A percentile compares a stretch with the other conserved stretches of the same genome.
Conservation (phyloP, 2,888 invertebrate species). For the Ectemnius lituratus region DNA sequence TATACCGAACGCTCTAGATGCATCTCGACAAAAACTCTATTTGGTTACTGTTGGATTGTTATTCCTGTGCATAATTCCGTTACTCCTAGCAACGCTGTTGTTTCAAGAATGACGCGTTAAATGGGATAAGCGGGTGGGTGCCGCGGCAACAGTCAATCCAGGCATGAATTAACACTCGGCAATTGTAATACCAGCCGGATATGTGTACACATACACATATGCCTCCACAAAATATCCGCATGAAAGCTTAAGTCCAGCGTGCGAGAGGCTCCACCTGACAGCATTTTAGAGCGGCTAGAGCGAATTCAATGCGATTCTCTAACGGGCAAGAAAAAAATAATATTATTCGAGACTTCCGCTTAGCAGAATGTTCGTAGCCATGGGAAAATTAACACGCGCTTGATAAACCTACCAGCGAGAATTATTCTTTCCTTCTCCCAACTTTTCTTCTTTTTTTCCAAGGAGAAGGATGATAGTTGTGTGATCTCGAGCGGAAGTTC, state of each 20-base stretch:
- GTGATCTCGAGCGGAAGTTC: too few relatives aligned
- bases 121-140: background rate
- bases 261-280: slow-evolving; percentile 55
- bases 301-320: slow-evolving; percentile 51
- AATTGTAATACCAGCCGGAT: slow-evolving; percentile 14
- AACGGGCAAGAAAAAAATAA: slow-evolving; percentile 56
- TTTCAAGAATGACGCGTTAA: background rate
- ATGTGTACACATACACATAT: too few relatives aligned
- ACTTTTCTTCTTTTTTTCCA: slow-evolving; percentile 24
- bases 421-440: slow-evolving; percentile 57
- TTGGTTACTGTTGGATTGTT: too few relatives aligned
- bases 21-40: too few relatives aligned
- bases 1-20: too few relatives aligned
- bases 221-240: too few relatives aligned
- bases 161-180: slow-evolving; percentile 25
- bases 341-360: slow-evolving; percentile 53
- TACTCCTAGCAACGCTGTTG: too few relatives aligned
- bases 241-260: slow-evolving; percentile 26
- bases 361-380: slow-evolving; percentile 51
- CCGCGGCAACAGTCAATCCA: background rate
- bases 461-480: too few relatives aligned
- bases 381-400: slow-evolving; percentile 61
- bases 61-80: too few relatives aligned
- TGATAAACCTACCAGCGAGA: slow-evolving; percentile 60
- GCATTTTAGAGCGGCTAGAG: slow-evolving; percentile 2